Evolutionary conservation across 2,797 vertebrate genomes (phyloP).

Genomic region (Typhlichthys subterraneus): DNA sequence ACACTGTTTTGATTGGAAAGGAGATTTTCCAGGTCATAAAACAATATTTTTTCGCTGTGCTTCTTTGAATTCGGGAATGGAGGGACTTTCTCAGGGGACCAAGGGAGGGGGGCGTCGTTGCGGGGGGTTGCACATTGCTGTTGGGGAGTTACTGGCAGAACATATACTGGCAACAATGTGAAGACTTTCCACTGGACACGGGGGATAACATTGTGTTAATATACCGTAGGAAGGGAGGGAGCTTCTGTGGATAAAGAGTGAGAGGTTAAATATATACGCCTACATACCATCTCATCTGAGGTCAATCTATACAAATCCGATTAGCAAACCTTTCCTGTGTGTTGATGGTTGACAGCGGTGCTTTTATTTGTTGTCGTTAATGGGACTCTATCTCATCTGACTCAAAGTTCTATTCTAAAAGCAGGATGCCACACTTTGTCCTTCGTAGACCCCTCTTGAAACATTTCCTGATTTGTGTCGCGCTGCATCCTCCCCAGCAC

Average conservation of each 20-base stretch:
- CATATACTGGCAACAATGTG: slow-evolving; percentile 4
- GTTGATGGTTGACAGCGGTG: neutral
- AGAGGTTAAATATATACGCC: neutral
- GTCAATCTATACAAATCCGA: neutral
- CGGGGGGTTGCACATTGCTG: neutral
- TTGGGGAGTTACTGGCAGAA: slow-evolving; percentile 4
- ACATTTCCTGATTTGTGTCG: slow-evolving; percentile 5
- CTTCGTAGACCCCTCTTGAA: slow-evolving; percentile 2
- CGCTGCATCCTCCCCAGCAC: slow-evolving; percentile 39
- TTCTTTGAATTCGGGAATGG: slow-evolving; percentile 7
- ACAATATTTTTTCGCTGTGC: slow-evolving; percentile 6
- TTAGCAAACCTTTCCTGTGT: neutral
- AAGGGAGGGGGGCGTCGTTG: neutral
- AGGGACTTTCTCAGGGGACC: neutral
- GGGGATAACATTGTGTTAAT: slow-evolving; percentile 2
- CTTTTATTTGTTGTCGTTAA: neutral
- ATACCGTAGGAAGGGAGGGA: neutral
- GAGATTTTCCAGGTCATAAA: slow-evolving; percentile 9
- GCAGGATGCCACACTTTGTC: slow-evolving; percentile 32
- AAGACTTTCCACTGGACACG: slow-evolving; percentile 12
- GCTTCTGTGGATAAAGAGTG: neutral
- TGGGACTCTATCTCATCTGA: slow-evolving; percentile 6
- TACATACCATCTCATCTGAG: too few species aligned
- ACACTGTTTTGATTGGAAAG: slow-evolving; percentile 3
- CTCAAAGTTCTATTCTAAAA: slow-evolving; percentile 34